Percentiles rank a stretch among this genome's conserved stretches.
phyloP scores from a whole-genome alignment of 53 echinoderm and acorn worm species.

The Henricia sp. region DNA sequence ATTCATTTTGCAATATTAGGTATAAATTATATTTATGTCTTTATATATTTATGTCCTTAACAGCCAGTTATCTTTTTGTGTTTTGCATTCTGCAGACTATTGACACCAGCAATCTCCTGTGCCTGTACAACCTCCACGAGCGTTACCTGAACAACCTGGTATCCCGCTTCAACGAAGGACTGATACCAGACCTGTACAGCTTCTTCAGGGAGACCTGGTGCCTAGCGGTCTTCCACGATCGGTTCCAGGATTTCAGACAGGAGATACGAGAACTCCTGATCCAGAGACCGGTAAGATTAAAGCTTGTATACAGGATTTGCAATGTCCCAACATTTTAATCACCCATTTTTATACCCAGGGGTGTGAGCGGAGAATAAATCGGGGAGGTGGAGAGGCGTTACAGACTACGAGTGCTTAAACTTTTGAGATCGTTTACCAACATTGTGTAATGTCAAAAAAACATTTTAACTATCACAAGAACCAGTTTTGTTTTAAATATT shows the following conservation, averaged over 20 bases:
- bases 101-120: conserved; percentile 88
- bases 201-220: conserved; percentile 97
- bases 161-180: conserved; percentile 89
- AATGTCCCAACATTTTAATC: no score
- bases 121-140: conserved; percentile 97
- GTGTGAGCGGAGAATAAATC: no score
- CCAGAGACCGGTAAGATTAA: conserved; percentile 88
- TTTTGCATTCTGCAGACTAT: conserved; percentile 61
- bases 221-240: conserved; percentile 94
- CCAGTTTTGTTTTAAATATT: no score
- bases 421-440: no score
- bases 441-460: no score
- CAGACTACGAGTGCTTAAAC: no score
- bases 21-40: no score
- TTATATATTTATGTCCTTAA: neutral
- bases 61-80: neutral
- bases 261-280: conserved; percentile 91
- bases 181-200: conserved; percentile 80
- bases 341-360: no score
- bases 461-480: no score
- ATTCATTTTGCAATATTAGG: no score
- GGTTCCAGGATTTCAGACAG: conserved; percentile 97
- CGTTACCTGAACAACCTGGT: conserved; percentile 96
- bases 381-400: no score
- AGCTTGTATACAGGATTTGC: neutral